phyloP scores from a whole-genome alignment of 2,888 invertebrate genomes.

The Chymomyza procnemis region DNA sequence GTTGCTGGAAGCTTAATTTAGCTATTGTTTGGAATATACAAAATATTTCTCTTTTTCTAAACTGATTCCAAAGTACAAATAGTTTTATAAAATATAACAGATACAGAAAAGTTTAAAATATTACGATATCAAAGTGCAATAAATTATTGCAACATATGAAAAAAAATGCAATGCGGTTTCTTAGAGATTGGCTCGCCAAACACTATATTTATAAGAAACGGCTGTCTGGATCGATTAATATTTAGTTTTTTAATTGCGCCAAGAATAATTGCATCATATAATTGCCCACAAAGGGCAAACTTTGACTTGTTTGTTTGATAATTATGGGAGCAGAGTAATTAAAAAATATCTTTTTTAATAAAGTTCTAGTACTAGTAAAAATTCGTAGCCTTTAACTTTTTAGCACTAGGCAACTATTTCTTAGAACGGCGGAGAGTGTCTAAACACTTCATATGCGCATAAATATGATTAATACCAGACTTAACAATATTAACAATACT shows the following conservation, averaged over 20 bases:
- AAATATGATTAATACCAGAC: no score
- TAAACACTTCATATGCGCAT: no score
- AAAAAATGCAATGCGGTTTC: neutral
- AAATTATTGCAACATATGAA: neutral
- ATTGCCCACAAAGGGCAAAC: neutral
- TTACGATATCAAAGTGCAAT: neutral
- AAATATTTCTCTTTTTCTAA: no score
- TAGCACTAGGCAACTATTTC: no score
- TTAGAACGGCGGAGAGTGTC: no score
- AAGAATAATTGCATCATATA: neutral
- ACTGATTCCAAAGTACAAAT: no score
- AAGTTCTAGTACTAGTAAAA: neutral
- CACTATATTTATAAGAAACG: neutral
- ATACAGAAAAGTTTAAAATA: neutral
- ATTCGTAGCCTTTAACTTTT: no score
- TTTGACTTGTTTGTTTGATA: neutral
- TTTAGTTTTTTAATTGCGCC: neutral
- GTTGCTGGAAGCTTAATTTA: no score
- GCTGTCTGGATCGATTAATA: neutral
- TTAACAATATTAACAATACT: constrained; percentile 9
- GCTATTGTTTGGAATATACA: no score
- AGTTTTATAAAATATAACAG: no score
- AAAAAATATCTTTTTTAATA: neutral
- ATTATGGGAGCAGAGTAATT: neutral
- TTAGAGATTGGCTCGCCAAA: neutral